Conservation (phyloP, 2,888 invertebrate species). For the Laspeyria flexula region DNA sequence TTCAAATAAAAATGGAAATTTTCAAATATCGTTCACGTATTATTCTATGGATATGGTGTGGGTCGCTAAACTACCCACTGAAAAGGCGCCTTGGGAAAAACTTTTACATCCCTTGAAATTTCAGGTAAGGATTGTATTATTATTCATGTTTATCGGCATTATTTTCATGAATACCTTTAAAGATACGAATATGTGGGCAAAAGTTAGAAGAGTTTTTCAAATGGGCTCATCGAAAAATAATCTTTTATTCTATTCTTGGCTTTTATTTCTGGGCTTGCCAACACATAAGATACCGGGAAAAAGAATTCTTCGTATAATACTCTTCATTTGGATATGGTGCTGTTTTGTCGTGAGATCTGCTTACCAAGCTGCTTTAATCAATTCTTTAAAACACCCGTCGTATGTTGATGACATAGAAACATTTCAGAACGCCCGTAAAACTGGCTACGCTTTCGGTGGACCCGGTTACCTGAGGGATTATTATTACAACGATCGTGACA, state of each 20-base stretch:
- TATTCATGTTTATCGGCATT: slow-evolving; percentile 54
- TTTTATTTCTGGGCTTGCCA: slow-evolving; percentile 62
- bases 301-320: slow-evolving; percentile 43
- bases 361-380: slow-evolving; percentile 65
- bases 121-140: slow-evolving; percentile 49
- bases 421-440: slow-evolving; percentile 50
- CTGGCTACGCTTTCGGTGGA: slow-evolving; percentile 56
- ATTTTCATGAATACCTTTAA: slow-evolving; percentile 49
- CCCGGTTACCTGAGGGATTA: slow-evolving; percentile 51
- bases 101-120: slow-evolving; percentile 59
- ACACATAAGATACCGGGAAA: slow-evolving; percentile 51
- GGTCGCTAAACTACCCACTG: slow-evolving; percentile 54
- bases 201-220: slow-evolving; percentile 41
- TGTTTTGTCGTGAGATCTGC: slow-evolving; percentile 59
- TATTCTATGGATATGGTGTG: slow-evolving; percentile 66
- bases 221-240: slow-evolving; percentile 51
- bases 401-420: slow-evolving; percentile 47
- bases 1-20: slow-evolving; percentile 56
- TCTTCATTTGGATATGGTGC: slow-evolving; percentile 64
- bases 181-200: slow-evolving; percentile 46
- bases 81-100: slow-evolving; percentile 61
- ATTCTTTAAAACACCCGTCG: slow-evolving; percentile 51
- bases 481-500: slow-evolving; percentile 51
- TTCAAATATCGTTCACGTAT: slow-evolving; percentile 66
- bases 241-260: slow-evolving; percentile 64